Percentiles rank a stretch among this genome's conserved stretches.
Conservation (phyloP, 1,140 invertebrate species). For the Diachasma alloeum region DNA sequence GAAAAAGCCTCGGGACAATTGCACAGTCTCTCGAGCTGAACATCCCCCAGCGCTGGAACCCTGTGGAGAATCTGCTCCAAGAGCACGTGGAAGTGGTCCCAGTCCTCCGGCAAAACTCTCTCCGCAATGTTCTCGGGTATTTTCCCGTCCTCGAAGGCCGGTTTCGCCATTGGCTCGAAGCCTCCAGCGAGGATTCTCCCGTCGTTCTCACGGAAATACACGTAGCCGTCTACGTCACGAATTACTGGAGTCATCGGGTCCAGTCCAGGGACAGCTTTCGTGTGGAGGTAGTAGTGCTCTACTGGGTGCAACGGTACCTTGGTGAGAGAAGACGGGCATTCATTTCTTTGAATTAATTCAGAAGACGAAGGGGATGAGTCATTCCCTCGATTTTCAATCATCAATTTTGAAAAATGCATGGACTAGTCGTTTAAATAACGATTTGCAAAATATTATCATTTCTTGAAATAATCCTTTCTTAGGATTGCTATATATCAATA, state of each 20-base stretch:
- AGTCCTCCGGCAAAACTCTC: conserved; percentile 80
- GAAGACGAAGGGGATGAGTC: too few relatives aligned
- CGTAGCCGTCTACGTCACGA: conserved; percentile 87
- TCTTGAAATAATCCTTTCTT: too few relatives aligned
- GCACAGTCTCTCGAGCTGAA: conserved; percentile 79
- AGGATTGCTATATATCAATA: too few relatives aligned
- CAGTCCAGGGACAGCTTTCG: conserved; percentile 77
- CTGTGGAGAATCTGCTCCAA: conserved; percentile 86
- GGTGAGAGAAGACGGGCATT: too few relatives aligned
- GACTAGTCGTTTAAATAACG: too few relatives aligned
- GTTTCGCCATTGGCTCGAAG: conserved; percentile 88
- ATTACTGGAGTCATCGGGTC: conserved; percentile 84
- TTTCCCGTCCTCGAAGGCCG: conserved; percentile 83
- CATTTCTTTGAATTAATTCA: too few relatives aligned
- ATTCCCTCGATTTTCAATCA: too few relatives aligned
- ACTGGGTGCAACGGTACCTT: conserved; percentile 91
- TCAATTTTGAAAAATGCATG: too few relatives aligned
- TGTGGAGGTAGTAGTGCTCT: conserved; percentile 92
- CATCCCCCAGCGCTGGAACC: conserved; percentile 79
- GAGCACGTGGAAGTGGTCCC: conserved; percentile 95
- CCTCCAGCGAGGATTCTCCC: conserved; percentile 84
- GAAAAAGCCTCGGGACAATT: conserved; percentile 95
- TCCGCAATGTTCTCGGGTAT: conserved; percentile 69
- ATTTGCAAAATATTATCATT: too few relatives aligned
- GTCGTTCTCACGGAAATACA: conserved; percentile 85